phyloP scores from a whole-genome alignment of 2,797 vertebrate genomes.

The Acrossocheilus wenchowensis region DNA sequence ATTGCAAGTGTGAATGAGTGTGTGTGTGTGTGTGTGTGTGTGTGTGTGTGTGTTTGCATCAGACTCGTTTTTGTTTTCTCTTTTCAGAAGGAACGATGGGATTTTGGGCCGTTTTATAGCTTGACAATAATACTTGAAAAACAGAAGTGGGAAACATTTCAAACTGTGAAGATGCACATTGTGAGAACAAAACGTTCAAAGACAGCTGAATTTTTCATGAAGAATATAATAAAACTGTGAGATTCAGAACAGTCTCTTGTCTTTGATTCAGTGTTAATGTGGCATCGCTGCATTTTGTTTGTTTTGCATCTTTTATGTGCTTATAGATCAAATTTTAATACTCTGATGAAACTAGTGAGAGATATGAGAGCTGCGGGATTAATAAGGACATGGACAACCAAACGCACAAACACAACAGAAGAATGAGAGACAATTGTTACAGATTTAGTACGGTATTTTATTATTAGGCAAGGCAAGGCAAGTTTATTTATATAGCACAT shows the following conservation, averaged over 20 bases:
- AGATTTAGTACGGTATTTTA: background rate
- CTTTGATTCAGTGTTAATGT: background rate
- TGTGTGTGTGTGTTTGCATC: background rate
- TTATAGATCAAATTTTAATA: background rate
- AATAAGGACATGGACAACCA: background rate
- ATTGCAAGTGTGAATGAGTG: background rate
- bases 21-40: background rate
- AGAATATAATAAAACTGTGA: constrained; percentile 42
- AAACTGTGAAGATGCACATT: constrained; percentile 80
- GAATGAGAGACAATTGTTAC: background rate
- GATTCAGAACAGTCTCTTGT: constrained; percentile 1
- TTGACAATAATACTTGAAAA: constrained; percentile 76
- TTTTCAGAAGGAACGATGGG: background rate
- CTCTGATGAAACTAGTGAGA: background rate
- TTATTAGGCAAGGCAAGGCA: too few species aligned
- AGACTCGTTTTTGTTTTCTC: background rate
- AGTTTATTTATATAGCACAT: too few species aligned
- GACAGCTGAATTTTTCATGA: constrained; percentile 32
- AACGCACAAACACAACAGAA: background rate
- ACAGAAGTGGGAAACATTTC: constrained; percentile 69
- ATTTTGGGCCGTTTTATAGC: background rate
- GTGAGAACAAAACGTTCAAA: background rate
- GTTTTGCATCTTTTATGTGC: background rate
- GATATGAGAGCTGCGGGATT: background rate
- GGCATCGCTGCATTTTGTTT: background rate